A percentile compares a stretch with the other conserved stretches of the same genome.
Conservation (phyloP, 2,797 vertebrate species). For the Cottoperca gobio region DNA sequence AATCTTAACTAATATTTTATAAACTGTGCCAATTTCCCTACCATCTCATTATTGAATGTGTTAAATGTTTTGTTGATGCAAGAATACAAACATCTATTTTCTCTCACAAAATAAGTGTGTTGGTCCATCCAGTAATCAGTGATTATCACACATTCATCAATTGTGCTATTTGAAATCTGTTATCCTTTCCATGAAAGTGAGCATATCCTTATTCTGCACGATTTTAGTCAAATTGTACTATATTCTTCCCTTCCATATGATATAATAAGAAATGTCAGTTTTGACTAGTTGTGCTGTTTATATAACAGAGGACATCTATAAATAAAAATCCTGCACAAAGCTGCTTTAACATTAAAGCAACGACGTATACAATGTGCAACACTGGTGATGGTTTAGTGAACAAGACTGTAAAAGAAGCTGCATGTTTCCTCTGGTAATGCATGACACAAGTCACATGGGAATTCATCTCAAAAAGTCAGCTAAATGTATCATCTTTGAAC, state of each 20-base stretch:
- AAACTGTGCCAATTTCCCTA: background rate
- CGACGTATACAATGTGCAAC: conserved; percentile 1
- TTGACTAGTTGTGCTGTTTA: background rate
- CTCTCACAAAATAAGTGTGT: too few relatives aligned
- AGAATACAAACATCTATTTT: too few relatives aligned
- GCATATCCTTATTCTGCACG: background rate
- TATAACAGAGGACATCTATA: too few relatives aligned
- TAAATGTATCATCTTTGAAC: conserved; percentile 47
- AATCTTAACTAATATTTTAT: background rate
- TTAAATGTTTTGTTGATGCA: too few relatives aligned
- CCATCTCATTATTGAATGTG: background rate
- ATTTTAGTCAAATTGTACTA: background rate
- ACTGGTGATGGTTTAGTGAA: conserved; percentile 26
- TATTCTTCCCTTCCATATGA: background rate
- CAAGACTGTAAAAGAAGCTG: background rate
- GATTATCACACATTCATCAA: background rate
- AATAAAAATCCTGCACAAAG: conserved; percentile 8
- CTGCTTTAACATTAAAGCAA: conserved; percentile 28
- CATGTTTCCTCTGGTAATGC: conserved; percentile 39
- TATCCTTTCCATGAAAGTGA: background rate
- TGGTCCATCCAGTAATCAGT: background rate
- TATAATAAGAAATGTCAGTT: background rate
- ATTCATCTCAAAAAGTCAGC: conserved; percentile 21
- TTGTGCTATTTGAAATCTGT: background rate
- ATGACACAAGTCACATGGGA: conserved; percentile 27